Evolutionary conservation across 2,113 vertebrate species (phyloP).

Genomic region (Channa maculata): DNA sequence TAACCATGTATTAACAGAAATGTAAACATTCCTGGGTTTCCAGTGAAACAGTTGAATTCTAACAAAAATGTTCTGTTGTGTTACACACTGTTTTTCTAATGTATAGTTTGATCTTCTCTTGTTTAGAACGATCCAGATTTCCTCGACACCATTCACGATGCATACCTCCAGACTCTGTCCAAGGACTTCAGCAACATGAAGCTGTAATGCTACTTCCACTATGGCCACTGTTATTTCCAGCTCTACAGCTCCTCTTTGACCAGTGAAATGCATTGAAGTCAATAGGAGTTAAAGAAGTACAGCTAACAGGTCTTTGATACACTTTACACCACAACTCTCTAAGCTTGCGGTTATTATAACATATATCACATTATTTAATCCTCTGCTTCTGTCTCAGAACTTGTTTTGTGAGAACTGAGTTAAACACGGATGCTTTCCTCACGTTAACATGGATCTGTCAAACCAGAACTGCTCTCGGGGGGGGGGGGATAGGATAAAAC

Average conservation of each 20-base stretch:
- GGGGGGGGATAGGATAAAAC: neutral
- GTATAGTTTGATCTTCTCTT: neutral
- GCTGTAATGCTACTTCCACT: slow-evolving; percentile 80
- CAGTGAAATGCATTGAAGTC: neutral
- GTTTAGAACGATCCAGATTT: slow-evolving; percentile 93
- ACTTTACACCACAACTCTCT: neutral
- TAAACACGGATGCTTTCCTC: neutral
- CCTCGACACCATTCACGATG: slow-evolving; percentile 92
- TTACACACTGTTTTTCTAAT: too few species aligned
- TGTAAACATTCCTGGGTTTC: too few species aligned
- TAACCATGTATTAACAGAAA: too few species aligned
- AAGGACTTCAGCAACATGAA: slow-evolving; percentile 90
- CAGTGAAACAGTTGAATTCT: too few species aligned
- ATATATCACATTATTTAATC: neutral
- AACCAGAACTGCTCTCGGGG: slow-evolving; percentile 11
- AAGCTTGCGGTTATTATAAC: neutral
- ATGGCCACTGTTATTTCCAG: neutral
- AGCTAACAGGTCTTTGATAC: slow-evolving; percentile 14
- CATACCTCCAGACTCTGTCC: slow-evolving; percentile 91
- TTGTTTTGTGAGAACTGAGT: neutral
- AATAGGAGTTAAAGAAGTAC: neutral
- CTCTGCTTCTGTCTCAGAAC: neutral
- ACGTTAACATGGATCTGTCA: neutral
- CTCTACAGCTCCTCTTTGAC: neutral
- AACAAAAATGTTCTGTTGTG: too few species aligned